Base-by-base conservation (phyloP, 2,888 invertebrate genomes). In the Cerastoderma edule region DNA sequence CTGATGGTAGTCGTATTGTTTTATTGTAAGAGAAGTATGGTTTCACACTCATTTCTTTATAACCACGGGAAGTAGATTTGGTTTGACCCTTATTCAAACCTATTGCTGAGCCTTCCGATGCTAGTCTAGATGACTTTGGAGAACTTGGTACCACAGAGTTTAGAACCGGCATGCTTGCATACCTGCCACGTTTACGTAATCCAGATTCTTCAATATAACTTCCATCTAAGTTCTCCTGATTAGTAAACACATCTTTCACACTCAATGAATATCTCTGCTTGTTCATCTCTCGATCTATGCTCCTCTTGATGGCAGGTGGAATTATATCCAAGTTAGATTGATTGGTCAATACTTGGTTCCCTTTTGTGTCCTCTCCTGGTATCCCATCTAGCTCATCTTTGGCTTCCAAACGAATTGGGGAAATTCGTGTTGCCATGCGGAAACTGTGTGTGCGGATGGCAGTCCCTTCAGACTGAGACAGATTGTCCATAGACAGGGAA, bases 371-470 rank as follows among this genome's bases (percentile, higher is more conserved):
- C 24, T 54, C 22, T 13, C n/a, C 39, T 16, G 6, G 33, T 24
- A 22, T 22, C 33, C 72, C 71, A 60, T 81, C 71, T 24, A 60
- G 19, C n/a, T 60, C 50, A 63, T 71, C 80, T 19, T 76, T 24
- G 39, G 83, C 81, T 65, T 80, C 80, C 28, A 89, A 87, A 27
- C 79, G 73, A 28, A 90, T 75, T 13, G 88, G 89, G 48, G 88
- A 79, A 46, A 86, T 46, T 33, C 82, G 73, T 19, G 87, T 87
- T 5, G 90, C 91, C 24, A 84, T 74, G 19, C 88, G 83, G 75
- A 90, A 91, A 75, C 90, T 90, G 50, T 78, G 72, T 24, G 88
- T 84, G 33, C 91, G 80, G 35, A 83, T 75, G 19, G 79, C 68
- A 19, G 80, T 57, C 5, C 74, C 78, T 32, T 76, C 74, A 2